A percentile compares a stretch with the other conserved stretches of the same genome.
phyloP scores from a whole-genome alignment of 2,113 vertebrate species.

The Ctenomys sociabilis region DNA sequence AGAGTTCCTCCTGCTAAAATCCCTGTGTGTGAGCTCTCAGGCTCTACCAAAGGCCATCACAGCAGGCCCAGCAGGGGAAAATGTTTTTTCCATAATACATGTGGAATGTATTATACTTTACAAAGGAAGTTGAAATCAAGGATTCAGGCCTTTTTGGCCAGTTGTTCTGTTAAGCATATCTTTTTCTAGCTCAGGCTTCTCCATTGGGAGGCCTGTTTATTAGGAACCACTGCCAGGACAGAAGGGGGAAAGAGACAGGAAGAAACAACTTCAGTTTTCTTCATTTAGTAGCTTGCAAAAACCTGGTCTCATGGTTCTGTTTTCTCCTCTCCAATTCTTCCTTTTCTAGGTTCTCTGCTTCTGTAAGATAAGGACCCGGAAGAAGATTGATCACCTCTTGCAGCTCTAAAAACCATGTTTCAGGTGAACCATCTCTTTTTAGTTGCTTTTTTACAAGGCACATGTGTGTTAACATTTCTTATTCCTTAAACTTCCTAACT shows the following conservation, averaged over 20 bases:
- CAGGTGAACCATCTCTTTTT: constrained; percentile 51
- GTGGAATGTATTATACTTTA: not conserved
- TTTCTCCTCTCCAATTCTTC: constrained; percentile 41
- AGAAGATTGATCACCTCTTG: constrained; percentile 46
- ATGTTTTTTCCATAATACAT: not conserved
- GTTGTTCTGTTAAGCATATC: not conserved
- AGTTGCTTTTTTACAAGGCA: not conserved
- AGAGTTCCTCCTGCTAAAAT: not conserved
- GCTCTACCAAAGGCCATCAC: not conserved
- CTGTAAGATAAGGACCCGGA: constrained; percentile 44
- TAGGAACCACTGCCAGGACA: not conserved
- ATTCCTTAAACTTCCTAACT: constrained; percentile 13
- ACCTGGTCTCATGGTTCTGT: constrained; percentile 11
- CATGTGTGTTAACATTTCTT: not conserved
- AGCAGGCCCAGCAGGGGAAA: not conserved
- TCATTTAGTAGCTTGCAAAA: not conserved
- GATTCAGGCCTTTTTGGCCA: not conserved
- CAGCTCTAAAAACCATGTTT: constrained; percentile 55
- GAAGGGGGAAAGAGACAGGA: not conserved
- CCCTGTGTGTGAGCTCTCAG: not conserved
- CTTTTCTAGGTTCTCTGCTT: constrained; percentile 35
- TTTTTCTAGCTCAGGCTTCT: not conserved
- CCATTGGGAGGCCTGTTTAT: not conserved
- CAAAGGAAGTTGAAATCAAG: not conserved
- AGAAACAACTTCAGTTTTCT: constrained; percentile 9